phyloP scores from a whole-genome alignment of 1,140 invertebrate species.

The Lerema accius region DNA sequence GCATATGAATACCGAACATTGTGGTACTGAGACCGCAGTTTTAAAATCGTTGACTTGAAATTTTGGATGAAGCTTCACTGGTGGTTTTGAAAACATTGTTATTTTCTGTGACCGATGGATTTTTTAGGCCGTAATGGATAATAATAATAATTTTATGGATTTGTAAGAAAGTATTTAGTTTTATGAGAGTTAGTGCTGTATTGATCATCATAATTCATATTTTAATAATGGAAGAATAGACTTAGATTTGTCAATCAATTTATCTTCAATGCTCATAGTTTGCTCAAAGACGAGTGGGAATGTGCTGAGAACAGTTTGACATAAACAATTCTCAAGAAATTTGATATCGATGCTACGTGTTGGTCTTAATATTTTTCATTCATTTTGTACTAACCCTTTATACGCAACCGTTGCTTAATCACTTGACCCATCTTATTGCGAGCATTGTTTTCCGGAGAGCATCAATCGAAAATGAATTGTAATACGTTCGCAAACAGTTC shows the following conservation, averaged over 20 bases:
- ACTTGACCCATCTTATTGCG: constrained; percentile 65
- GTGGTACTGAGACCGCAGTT: too few relatives aligned
- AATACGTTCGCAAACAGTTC: constrained; percentile 29
- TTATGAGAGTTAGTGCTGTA: too few relatives aligned
- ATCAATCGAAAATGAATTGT: constrained; percentile 46
- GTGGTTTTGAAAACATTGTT: too few relatives aligned
- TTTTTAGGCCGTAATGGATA: too few relatives aligned
- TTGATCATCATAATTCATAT: too few relatives aligned
- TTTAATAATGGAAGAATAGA: too few relatives aligned
- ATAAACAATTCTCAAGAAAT: constrained; percentile 31
- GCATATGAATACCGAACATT: too few relatives aligned
- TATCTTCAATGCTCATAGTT: neutral
- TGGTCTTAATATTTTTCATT: constrained; percentile 16
- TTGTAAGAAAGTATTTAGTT: too few relatives aligned
- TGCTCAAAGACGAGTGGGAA: neutral
- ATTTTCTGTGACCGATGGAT: too few relatives aligned
- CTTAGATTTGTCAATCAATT: neutral
- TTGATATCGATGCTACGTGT: constrained; percentile 26
- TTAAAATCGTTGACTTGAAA: too few relatives aligned
- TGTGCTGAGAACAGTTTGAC: constrained; percentile 15
- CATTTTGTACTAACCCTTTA: constrained; percentile 33
- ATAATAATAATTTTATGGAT: too few relatives aligned
- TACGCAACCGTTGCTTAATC: constrained; percentile 55
- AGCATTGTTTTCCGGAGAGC: constrained; percentile 46
- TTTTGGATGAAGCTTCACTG: too few relatives aligned